Conservation (phyloP, 2,797 vertebrate species). For the Tarsius wallacei region DNA sequence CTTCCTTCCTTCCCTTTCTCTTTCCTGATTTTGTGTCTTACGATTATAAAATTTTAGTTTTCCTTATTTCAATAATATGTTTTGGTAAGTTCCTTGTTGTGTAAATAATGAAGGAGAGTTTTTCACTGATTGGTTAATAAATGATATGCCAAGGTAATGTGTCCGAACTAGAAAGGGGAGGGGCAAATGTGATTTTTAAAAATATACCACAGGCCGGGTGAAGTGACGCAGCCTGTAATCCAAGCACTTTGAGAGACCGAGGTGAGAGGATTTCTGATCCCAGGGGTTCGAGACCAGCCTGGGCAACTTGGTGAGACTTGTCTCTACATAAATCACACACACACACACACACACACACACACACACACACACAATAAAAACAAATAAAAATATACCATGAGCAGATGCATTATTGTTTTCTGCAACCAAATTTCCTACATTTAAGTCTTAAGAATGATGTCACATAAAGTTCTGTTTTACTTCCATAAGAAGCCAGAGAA, state of each 20-base stretch:
- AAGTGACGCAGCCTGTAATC: too few relatives aligned
- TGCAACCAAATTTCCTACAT: background rate
- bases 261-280: too few relatives aligned
- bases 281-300: too few relatives aligned
- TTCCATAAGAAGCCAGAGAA: background rate
- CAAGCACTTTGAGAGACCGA: too few relatives aligned
- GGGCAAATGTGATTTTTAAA: background rate
- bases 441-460: background rate
- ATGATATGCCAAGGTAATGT: background rate
- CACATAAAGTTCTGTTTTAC: background rate
- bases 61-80: background rate
- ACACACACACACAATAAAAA: too few relatives aligned
- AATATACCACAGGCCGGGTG: background rate
- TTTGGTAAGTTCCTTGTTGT: slow-evolving; percentile 6
- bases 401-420: background rate
- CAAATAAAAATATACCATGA: too few relatives aligned
- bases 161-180: background rate
- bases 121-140: background rate
- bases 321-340: too few relatives aligned
- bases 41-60: slow-evolving; percentile 59
- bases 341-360: too few relatives aligned
- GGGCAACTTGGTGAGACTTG: too few relatives aligned
- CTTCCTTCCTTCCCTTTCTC: rapidly evolving
- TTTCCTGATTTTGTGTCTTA: background rate
- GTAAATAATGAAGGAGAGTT: background rate